phyloP scores from a whole-genome alignment of 2,888 invertebrate species.

The Eurytoma adleriae region DNA sequence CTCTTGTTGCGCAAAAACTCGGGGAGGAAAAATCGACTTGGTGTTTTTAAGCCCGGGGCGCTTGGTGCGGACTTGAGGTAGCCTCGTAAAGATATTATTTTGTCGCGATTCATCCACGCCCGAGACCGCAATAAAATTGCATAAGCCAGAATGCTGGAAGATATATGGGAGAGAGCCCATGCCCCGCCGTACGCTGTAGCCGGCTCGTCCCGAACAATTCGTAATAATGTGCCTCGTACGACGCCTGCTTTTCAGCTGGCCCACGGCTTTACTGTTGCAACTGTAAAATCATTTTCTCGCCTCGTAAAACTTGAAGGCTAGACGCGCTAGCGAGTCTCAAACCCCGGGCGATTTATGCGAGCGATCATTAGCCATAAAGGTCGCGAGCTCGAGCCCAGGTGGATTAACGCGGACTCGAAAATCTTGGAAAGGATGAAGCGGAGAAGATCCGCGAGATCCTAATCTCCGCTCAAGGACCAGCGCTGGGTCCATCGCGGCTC shows the following conservation, averaged over 20 bases:
- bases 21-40: constrained; percentile 47
- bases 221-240: constrained; percentile 62
- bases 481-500: background rate
- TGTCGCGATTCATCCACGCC: constrained; percentile 61
- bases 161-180: constrained; percentile 35
- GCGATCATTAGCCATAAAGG: constrained; percentile 62
- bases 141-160: constrained; percentile 55
- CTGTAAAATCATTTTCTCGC: constrained; percentile 67
- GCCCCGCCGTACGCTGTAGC: constrained; percentile 58
- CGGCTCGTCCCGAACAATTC: constrained; percentile 62
- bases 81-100: constrained; percentile 65
- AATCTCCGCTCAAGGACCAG: constrained; percentile 49
- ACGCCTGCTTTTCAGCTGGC: background rate
- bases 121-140: constrained; percentile 67
- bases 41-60: constrained; percentile 16
- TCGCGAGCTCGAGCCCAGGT: background rate
- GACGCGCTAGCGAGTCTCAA: constrained; percentile 8
- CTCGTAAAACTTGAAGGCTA: constrained; percentile 60
- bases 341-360: constrained; percentile 61
- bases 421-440: constrained; percentile 33
- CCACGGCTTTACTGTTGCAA: constrained; percentile 61
- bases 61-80: constrained; percentile 49
- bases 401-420: background rate
- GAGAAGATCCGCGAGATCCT: constrained; percentile 50
- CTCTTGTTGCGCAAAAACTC: constrained; percentile 58